phyloP scores from a whole-genome alignment of 2,113 vertebrate species.

The Todiramphus chloris region DNA sequence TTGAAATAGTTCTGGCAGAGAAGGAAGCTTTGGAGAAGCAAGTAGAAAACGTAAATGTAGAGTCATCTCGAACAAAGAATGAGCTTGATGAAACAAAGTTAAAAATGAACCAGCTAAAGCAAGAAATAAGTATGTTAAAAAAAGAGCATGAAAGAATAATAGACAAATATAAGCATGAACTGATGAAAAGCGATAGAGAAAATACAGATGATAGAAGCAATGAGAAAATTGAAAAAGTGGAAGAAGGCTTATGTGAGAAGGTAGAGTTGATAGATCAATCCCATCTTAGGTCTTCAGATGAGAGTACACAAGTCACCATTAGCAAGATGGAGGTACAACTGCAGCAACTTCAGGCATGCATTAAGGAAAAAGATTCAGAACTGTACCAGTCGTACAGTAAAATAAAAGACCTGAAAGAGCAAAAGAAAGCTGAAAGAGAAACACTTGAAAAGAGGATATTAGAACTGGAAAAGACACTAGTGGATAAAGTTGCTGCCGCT shows the following conservation, averaged over 20 bases:
- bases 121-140: conserved; percentile 77
- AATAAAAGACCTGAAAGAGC: conserved; percentile 74
- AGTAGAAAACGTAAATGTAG: conserved; percentile 62
- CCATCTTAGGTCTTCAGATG: conserved; percentile 73
- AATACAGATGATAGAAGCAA: not conserved
- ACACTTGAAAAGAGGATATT: conserved; percentile 73
- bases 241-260: conserved; percentile 71
- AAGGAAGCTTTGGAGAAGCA: conserved; percentile 69
- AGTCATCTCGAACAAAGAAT: conserved; percentile 53
- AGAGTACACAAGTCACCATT: conserved; percentile 66
- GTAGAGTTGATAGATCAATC: conserved; percentile 68
- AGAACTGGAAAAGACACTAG: conserved; percentile 80
- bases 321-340: conserved; percentile 68
- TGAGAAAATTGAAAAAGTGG: conserved; percentile 25
- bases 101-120: conserved; percentile 73
- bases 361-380: conserved; percentile 82
- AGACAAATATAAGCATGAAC: conserved; percentile 48
- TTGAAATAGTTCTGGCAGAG: conserved; percentile 67
- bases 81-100: conserved; percentile 80
- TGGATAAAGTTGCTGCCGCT: conserved; percentile 82
- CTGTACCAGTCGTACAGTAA: conserved; percentile 70
- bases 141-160: conserved; percentile 60
- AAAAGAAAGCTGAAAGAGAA: conserved; percentile 71
- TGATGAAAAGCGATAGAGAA: not conserved
- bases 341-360: conserved; percentile 74